Evolutionary conservation across 2,113 vertebrate species (phyloP), one percentile per base, ranked within the genome.

Genomic region (Calonectris borealis): DNA sequence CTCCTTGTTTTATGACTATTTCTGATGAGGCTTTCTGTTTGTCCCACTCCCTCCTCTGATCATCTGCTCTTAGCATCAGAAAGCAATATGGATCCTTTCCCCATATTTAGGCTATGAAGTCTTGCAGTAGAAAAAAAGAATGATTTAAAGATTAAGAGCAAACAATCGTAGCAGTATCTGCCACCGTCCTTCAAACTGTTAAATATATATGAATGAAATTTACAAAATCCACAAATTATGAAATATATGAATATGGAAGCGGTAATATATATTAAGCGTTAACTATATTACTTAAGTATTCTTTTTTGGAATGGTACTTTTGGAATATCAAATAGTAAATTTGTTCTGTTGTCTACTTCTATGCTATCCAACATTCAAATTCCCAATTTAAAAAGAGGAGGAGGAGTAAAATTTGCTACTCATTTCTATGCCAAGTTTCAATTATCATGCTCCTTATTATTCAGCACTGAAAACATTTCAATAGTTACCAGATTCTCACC

Each of bases 381-480:
- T 89, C 38, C 21, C 44, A 69, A 46, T 78, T 82, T 76, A 52
- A 87, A 79, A 93, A 76, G 68, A 78, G 29, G 7, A 83, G n/a
- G 51, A 91, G 91, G 70, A 93, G 60, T 78, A 94, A 88, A 95
- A 91, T 94, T 76, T 96, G 77, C 73, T 85, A 40, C 73, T 79
- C 58, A 76, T 85, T 86, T 87, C 73, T 76, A 75, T 87, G 87
- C 49, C 54, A 72, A 83, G 46, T 93, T 94, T 87, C 87, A 96
- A 79, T 93, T 92, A 83, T 66, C 51, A 65, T 1, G 8, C 52
- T 91, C 26, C 49, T 94, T 57, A 87, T 93, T 95, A 91, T 94
- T 91, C 87, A 76, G 61, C 70, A 91, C 25, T 80, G 87, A 87
- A 96, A 97, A 96, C 65, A 95, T 78, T 94, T 96, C 75, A 95